Evolutionary conservation across 2,888 invertebrate genomes (phyloP).

Genomic region (Agrotis exclamationis): DNA sequence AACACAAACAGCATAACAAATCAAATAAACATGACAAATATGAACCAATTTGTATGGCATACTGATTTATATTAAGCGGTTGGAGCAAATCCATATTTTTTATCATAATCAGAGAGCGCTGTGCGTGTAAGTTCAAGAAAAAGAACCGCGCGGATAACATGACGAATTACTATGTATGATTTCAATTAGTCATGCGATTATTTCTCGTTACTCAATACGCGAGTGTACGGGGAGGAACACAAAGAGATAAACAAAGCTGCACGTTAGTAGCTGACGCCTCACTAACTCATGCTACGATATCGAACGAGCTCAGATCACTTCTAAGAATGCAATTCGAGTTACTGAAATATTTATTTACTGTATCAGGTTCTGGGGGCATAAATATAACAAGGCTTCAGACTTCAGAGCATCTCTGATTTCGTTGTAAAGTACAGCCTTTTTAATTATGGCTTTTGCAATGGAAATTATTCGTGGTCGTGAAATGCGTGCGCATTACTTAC

Average conservation of each 20-base stretch:
- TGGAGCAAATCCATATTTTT: constrained; percentile 60
- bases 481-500: constrained; percentile 27
- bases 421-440: constrained; percentile 72
- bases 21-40: constrained; percentile 68
- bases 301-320: constrained; percentile 75
- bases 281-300: constrained; percentile 80
- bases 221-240: constrained; percentile 59
- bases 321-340: constrained; percentile 86
- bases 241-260: constrained; percentile 75
- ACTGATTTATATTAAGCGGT: constrained; percentile 54
- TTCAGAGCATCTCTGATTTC: constrained; percentile 76
- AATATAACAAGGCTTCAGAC: constrained; percentile 73
- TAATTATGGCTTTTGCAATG: constrained; percentile 73
- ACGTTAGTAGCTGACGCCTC: constrained; percentile 78
- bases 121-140: constrained; percentile 61
- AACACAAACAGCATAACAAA: constrained; percentile 56
- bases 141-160: constrained; percentile 69
- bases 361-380: constrained; percentile 84
- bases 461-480: constrained; percentile 49
- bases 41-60: constrained; percentile 58
- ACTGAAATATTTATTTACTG: constrained; percentile 87
- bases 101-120: constrained; percentile 60
- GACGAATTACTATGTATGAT: constrained; percentile 76
- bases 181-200: constrained; percentile 84
- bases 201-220: constrained; percentile 83